Evolutionary conservation across 2,113 vertebrate genomes (phyloP), one percentile per base, ranked within the genome.

Genomic region (Melanerpes formicivorus): DNA sequence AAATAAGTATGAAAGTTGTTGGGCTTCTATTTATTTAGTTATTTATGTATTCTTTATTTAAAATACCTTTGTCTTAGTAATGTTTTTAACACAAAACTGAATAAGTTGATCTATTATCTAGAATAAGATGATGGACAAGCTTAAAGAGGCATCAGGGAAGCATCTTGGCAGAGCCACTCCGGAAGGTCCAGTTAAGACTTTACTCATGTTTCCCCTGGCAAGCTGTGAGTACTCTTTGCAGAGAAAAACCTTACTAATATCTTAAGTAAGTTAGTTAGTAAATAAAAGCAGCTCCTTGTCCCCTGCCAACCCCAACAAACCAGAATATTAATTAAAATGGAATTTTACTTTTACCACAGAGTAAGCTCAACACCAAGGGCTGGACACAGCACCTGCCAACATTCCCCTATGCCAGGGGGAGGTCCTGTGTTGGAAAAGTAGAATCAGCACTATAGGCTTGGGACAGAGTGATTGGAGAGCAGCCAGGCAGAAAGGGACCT

Each of bases 211-310:
- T 89, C 1, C 2, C 50, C 75, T 93, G 66, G 46, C 26, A 74
- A 54, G 32, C 5, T 1, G 0, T 16, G 44, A 90, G 37, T 52
- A 56, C 5, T 72, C 54, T 88, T 29, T 42, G 62, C n/a, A 75
- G 85, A 85, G 11, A 40, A 91, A 96, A 96, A 92, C 48, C 44
- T 84, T 48, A 64, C 54, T 62, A 88, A 34, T 58, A 91, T 78
- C 32, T 80, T 54, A 67, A 1, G 8, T 44, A 80, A 81, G 23
- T 62, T 56, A 88, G 14, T 27, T 44, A 8, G 9, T 79, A 60
- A 58, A 34, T 6, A n/a, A 4, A 7, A 17, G 3, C 40, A 46
- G 29, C 26, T 19, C 23, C 27, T 62, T 59, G 48, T 5, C 46
- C 15, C 30, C 52, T 62, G 29, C 56, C 94, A 90, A 83, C 14